These are phyloP conservation scores for Mimumesa dahlbomi DNA, from an alignment of 2,888 invertebrate species.

Conservation along the genomic window DNA sequence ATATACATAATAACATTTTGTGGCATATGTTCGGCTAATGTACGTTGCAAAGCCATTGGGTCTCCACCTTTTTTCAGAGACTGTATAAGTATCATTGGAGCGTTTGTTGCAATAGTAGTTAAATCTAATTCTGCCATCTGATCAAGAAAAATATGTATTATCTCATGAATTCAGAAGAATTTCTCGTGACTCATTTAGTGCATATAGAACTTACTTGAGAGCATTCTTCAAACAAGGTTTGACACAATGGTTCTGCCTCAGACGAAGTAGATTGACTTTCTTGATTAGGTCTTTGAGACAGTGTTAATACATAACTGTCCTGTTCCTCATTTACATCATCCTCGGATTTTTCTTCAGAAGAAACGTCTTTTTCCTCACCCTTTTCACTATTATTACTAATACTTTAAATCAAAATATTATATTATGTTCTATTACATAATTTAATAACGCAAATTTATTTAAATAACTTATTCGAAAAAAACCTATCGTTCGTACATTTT, in stretches of 20 bases:
- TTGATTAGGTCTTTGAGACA: constrained; percentile 82
- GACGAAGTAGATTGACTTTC: constrained; percentile 31
- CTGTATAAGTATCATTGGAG: constrained; percentile 88
- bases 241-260: constrained; percentile 35
- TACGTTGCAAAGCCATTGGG: constrained; percentile 86
- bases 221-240: constrained; percentile 71
- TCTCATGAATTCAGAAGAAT: not conserved
- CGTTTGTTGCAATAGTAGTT: constrained; percentile 83
- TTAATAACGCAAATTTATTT: too few relatives aligned
- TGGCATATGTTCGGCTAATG: constrained; percentile 86
- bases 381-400: constrained; percentile 7
- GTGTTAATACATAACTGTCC: constrained; percentile 86
- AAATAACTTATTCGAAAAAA: too few relatives aligned
- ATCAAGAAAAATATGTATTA: constrained; percentile 16
- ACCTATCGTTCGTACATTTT: too few relatives aligned
- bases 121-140: constrained; percentile 86
- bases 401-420: not conserved
- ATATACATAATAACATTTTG: constrained; percentile 95
- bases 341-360: constrained; percentile 53
- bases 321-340: constrained; percentile 80
- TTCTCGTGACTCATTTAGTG: not conserved
- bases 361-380: constrained; percentile 23
- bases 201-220: constrained; percentile 67
- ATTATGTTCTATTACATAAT: too few relatives aligned
- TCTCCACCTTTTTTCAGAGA: constrained; percentile 89